Evolutionary conservation across 1,140 invertebrate species (phyloP), one percentile per base, ranked within the genome.

Genomic region (Papilio machaon): DNA sequence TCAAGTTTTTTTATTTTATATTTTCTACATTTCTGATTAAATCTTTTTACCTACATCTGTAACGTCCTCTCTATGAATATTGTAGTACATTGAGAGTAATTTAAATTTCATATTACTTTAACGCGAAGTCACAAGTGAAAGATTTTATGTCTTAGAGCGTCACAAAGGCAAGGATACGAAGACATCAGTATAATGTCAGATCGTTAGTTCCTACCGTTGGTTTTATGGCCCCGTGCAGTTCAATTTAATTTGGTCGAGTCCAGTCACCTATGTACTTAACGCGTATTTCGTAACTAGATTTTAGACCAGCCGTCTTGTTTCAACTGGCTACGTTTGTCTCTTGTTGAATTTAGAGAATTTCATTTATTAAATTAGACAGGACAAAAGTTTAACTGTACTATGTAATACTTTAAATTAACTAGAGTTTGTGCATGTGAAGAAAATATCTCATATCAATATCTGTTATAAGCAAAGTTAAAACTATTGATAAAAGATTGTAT

Each of bases 261-360:
- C 85, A 88, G 83, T 86, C 84, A 82, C 82, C 82, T 86, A 84
- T 76, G 85, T 86, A 79, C 83, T 87, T 86, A 90, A 86, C 84
- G 86, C 83, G 82, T 91, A 88, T 90, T 90, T 86, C 84, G 84
- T 87, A 90, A 90, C 86, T 89, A 81, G 82, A 85, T 86, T 83
- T 82, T 86, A 84, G 81, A 82, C 46, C 77, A 82, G 83, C 73
- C 79, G 54, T 85, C 81, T 79, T 82, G 77, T 80, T 81, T 78
- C 70, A 82, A 80, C 73, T 79, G 70, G 46, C 77, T n/a, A 79
- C 38, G 58, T 82, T 58, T 73, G 80, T 85, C 82, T 83, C 67
- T 60, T 81, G 79, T 74, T 58, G 80, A 43, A 73, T 79, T 80
- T 30, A 70, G 58, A 58, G 75, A 23, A 80, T 38, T 80, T 64